Base-by-base conservation (phyloP, 2,113 vertebrate genomes). In the Apus apus region DNA sequence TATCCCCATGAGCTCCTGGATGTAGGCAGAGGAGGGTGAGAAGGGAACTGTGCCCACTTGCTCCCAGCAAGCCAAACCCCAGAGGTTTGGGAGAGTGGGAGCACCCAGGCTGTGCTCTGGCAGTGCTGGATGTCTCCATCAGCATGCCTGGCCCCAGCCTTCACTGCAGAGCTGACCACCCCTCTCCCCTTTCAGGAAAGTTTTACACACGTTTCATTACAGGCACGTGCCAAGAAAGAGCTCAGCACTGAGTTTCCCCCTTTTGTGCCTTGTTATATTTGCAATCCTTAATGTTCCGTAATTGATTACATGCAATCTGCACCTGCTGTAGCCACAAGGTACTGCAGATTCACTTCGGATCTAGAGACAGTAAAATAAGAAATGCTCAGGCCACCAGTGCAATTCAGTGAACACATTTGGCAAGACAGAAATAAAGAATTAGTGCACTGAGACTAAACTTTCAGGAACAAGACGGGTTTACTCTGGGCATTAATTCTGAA, bases 401-500 rank as follows among this genome's bases (percentile, higher is more conserved):
- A 77, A 86, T 76, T 62, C 91, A 89, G 56, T 51, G 64, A 96
- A 64, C 45, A 14, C 0, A 0, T 51, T 6, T 56, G 56, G 75
- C 71, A 94, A 91, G 67, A 62, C 34, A 73, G 87, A 86, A 72
- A 58, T 14, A 61, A 94, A 75, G 77, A 89, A 81, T 82, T 46
- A 88, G 57, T 75, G 40, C 53, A 64, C 76, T 86, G 50, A 74
- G 85, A 93, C 68, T 17, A 93, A 95, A 79, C 72, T 90, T 75
- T 86, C 78, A 78, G 83, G 34, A 91, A 75, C 40, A 68, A 65
- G 76, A 79, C 61, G 82, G 88, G 73, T 92, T 92, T 93, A 84
- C 57, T 93, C 73, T 62, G 79, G 91, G 62, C 73, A 86, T 85
- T 34, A 91, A 90, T 87, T 89, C 78, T 90, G 83, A 94, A 71